phyloP scores from a whole-genome alignment of 2,888 invertebrate species.

The Agrochola macilenta region DNA sequence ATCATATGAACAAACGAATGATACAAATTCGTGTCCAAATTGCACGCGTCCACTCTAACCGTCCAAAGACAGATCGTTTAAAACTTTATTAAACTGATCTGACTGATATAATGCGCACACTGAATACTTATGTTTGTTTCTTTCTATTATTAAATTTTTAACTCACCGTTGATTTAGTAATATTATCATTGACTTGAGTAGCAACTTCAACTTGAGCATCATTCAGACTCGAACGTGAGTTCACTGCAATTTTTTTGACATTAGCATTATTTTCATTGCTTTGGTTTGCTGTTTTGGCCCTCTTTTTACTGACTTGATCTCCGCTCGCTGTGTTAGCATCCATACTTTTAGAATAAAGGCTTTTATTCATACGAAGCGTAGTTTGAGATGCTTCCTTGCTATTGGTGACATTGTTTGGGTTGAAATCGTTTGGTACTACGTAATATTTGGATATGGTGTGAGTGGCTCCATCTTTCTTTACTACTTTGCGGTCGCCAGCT shows the following conservation, averaged over 20 bases:
- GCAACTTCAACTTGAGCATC: not conserved
- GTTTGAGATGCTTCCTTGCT: not conserved
- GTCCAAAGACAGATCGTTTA: not conserved
- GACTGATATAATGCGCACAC: too few relatives aligned
- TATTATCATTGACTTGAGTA: not conserved
- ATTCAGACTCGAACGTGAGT: not conserved
- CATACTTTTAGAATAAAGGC: not conserved
- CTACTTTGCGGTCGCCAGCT: slow-evolving; percentile 38
- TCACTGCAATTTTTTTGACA: not conserved
- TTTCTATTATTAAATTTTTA: not conserved
- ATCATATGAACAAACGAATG: too few relatives aligned
- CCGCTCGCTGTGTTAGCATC: not conserved
- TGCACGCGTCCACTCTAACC: too few relatives aligned
- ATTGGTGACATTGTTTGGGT: not conserved
- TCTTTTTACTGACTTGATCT: not conserved
- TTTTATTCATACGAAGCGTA: not conserved
- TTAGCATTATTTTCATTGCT: not conserved
- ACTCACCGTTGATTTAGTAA: slow-evolving; percentile 20
- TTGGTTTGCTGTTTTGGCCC: not conserved
- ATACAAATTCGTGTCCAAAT: too few relatives aligned
- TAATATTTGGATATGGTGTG: slow-evolving; percentile 53
- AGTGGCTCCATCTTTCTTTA: slow-evolving; percentile 50
- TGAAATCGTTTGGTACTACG: slow-evolving; percentile 44
- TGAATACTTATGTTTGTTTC: too few relatives aligned
- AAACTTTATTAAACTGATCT: not conserved